Evolutionary conservation across 1,140 invertebrate species (phyloP).

Genomic region (Laupala kohalensis): DNA sequence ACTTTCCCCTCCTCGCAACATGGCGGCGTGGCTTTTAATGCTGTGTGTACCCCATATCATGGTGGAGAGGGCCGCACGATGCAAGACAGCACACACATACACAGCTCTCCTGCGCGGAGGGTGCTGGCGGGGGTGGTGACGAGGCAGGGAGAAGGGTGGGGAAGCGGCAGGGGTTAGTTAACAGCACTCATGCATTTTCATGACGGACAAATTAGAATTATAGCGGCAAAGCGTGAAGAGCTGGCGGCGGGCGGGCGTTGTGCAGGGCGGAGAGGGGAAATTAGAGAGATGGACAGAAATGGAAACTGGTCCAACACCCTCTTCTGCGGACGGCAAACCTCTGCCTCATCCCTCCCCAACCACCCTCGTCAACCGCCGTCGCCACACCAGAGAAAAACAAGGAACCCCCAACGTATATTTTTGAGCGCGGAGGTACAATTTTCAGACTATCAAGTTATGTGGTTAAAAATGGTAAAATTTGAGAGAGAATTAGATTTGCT

Average conservation of each 20-base stretch:
- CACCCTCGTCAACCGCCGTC: not conserved
- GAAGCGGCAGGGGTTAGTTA: slow-evolving; percentile 1
- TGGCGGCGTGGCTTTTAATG: not conserved
- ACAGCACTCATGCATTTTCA: slow-evolving; percentile 7
- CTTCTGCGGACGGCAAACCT: not conserved
- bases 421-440: not conserved
- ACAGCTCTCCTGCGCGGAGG: too few species aligned
- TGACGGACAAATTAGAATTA: slow-evolving; percentile 7
- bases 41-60: not conserved
- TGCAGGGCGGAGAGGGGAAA: not conserved
- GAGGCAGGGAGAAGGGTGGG: not conserved
- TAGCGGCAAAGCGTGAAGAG: not conserved
- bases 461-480: not conserved
- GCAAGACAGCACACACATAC: not conserved
- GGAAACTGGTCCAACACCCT: not conserved
- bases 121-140: not conserved
- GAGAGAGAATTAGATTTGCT: not conserved
- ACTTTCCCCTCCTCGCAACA: not conserved
- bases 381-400: not conserved
- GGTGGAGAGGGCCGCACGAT: not conserved
- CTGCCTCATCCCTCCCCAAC: too few species aligned
- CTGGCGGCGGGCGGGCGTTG: too few species aligned
- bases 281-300: not conserved
- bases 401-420: not conserved
- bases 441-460: not conserved